A percentile compares a stretch with the other conserved stretches of the same genome.
Conservation (phyloP, 1,140 invertebrate species). For the Mizuhopecten yessoensis region DNA sequence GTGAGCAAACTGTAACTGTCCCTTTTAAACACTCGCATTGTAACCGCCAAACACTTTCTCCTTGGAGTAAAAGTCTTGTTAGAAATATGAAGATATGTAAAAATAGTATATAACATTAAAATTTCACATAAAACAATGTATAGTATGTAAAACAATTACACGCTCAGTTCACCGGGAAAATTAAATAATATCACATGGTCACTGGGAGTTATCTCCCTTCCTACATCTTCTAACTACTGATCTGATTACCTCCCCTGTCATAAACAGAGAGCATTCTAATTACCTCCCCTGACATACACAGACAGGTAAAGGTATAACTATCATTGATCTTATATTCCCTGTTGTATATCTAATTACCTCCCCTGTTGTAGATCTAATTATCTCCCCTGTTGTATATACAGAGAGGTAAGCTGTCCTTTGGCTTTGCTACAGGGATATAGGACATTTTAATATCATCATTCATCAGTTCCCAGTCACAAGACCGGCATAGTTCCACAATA, state of each 20-base stretch:
- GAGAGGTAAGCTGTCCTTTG: slow-evolving; percentile 72
- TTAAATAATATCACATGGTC: not conserved
- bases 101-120: not conserved
- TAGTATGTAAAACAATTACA: not conserved
- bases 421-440: slow-evolving; percentile 73
- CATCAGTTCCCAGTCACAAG: slow-evolving; percentile 71
- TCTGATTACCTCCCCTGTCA: not conserved
- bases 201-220: not conserved
- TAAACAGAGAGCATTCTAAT: not conserved
- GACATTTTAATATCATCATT: slow-evolving; percentile 68
- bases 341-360: not conserved
- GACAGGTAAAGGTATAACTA: too few species aligned
- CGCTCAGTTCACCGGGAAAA: not conserved
- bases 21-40: too few species aligned
- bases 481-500: slow-evolving; percentile 68
- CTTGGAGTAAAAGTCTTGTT: too few species aligned
- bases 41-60: too few species aligned
- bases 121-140: not conserved
- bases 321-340: too few species aligned
- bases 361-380: not conserved
- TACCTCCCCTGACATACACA: not conserved
- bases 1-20: too few species aligned
- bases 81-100: not conserved
- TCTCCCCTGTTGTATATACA: slow-evolving; percentile 51
- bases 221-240: not conserved